Base-by-base conservation (phyloP, 2,888 invertebrate genomes). In the Xestia xanthographa region DNA sequence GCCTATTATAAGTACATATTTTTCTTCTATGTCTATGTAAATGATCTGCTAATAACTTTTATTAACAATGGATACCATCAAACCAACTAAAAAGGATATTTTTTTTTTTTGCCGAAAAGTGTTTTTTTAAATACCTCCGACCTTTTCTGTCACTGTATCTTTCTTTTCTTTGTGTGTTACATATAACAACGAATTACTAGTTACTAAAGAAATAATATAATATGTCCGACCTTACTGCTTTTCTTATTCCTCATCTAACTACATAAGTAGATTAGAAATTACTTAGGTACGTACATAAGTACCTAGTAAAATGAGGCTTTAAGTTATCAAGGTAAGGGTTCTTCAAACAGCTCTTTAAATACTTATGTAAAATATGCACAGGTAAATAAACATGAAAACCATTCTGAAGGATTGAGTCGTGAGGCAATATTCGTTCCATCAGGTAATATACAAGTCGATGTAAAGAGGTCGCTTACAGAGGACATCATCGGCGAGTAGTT, bases 391-490 rank as follows among this genome's bases (percentile, higher is more conserved):
- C 58, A 72, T 70, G 66, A 63, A 82, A 77, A 60, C 63, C 58
- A 77, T 85, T 72, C 45, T 71, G 45, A 69, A 65, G 72, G 70
- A 86, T 60, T 60, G 69, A 72, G 62, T 48, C 62, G 65, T 66
- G 11, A 58, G 26, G 80, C 50, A 75, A 83, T 86, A 83, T 80
- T 84, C 58, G n/a, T 75, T 71, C 63, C 62, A 74, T 76, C 70
- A 41, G 17, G 65, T 63, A 76, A 84, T 80, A 84, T 84, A 41
- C 29, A 56, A 66, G 75, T 72, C 62, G 74, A 87, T 80, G 62
- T 82, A 66, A 79, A 79, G 78, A 80, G 83, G 78, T 86, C 79
- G 60, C 66, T 67, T 87, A 85, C 85, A 82, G 84, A 83, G 75
- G 77, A 63, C 80, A 74, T 80, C 79, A 73, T 83, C 71, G 83